Base-by-base conservation (phyloP, 2,888 invertebrate genomes). In the Cistogaster globosa region DNA sequence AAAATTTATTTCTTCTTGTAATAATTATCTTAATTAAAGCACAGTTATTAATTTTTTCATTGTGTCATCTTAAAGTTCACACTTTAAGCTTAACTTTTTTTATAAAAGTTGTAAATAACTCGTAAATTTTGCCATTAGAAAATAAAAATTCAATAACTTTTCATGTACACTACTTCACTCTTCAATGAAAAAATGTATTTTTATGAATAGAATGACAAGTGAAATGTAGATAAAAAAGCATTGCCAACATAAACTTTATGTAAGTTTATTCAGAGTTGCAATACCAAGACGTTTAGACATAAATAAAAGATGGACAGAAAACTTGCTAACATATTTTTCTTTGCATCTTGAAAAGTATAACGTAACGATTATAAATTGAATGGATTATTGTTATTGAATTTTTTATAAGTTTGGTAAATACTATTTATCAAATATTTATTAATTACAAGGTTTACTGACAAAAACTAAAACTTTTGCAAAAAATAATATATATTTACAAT, bases 131-230 rank as follows among this genome's bases (percentile, higher is more conserved):
- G 75, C 72, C 72, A 79, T 74, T 69, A 48, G 51, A 79, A 71
- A 81, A 78, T 63, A 68, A 63, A 79, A 74, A 79, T 83, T 68
- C 38, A 74, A 79, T 74, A 74, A 45, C 51, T n/a, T 26, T 58
- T 67, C 32, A 26, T 53, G 38, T 48, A 67, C 55, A 63, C 78
- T 79, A 63, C 78, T 79, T 72, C n/a, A 83, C 60, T 83, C 74
- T 69, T 74, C 45, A 53, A 69, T 62, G 60, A 69, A 63, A 83
- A 83, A 67, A 74, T 53, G 20, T 83, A 74, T 78, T 78, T 83
- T 78, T 83, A 63, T 75, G 74, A 79, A 78, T 68, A 74, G 79
- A 83, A 83, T 83, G 83, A 79, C 83, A 83, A 83, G 74, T 74
- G 63, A 79, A 79, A 74, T 63, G 38, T 67, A 62, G 42, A 77